Conservation (phyloP, 2,113 vertebrate genomes). For the Alligator sinensis region DNA sequence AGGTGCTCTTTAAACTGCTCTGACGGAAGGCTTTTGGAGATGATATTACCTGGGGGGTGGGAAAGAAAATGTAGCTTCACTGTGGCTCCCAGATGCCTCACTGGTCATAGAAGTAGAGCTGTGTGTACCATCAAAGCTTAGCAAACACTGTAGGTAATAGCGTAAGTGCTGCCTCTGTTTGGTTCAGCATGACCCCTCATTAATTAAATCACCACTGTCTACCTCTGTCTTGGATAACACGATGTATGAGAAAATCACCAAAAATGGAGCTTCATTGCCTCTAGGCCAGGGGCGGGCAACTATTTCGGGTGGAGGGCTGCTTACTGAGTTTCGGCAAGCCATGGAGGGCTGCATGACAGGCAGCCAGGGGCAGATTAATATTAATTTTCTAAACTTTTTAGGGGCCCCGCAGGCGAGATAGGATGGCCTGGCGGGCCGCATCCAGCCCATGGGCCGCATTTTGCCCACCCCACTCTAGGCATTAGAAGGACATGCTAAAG, state of each 20-base stretch:
- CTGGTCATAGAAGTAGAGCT: constrained; percentile 19
- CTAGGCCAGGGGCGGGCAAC: too few relatives aligned
- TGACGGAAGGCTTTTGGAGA: background rate
- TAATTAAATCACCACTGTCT: constrained; percentile 33
- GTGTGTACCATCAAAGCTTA: background rate
- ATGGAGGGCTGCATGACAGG: too few relatives aligned
- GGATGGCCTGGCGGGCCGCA: too few relatives aligned
- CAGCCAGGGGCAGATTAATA: too few relatives aligned
- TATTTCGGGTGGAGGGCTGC: too few relatives aligned
- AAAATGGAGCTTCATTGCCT: constrained; percentile 13
- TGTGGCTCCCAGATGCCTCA: constrained; percentile 13
- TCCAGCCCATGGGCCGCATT: too few relatives aligned
- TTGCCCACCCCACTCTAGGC: too few relatives aligned
- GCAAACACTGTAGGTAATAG: background rate
- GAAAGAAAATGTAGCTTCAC: background rate
- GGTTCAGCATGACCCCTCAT: constrained; percentile 9
- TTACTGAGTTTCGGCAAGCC: too few relatives aligned
- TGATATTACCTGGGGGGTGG: background rate
- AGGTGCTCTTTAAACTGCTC: background rate
- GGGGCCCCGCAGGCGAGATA: too few relatives aligned
- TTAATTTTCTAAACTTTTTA: too few relatives aligned
- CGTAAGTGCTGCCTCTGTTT: background rate
- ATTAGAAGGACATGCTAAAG: background rate
- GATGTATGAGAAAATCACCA: constrained; percentile 30
- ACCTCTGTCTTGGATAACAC: constrained; percentile 45